Base-by-base conservation (phyloP, 2,797 vertebrate species). In the Centropyge bicolor region DNA sequence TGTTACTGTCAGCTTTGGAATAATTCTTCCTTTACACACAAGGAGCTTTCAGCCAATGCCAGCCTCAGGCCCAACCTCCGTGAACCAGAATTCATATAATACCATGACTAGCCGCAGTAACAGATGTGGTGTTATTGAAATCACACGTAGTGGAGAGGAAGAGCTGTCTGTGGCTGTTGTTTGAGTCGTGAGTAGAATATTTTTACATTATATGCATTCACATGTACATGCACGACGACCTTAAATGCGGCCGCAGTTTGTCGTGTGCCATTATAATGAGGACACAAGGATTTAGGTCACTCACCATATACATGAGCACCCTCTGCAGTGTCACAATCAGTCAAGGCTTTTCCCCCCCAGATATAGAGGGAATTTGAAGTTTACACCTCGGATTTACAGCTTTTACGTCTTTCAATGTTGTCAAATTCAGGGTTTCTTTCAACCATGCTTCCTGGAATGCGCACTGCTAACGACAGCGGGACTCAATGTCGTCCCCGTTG, bases 31-130 rank as follows among this genome's bases (percentile, higher is more conserved):
- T 87, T 87, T 83, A 88, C 88, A 86, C 82, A 90, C 87, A 22
- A 89, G 76, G 67, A 86, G 83, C 86, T 88, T 90, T 93, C 70
- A 87, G 89, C 70, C 84, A 75, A 89, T 87, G 86, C 88, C 90
- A 91, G 84, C 67, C 67, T 89, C 56, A 52, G 41, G 57, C 70
- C 71, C 74, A 68, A 72, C 78, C 48, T 83, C 82, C 63, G 51
- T 57, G 79, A 86, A 83, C 72, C 51, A 81, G 86, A 78, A 83
- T 84, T 89, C 49, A 84, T 86, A 81, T 75, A 90, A 88, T 86
- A 81, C 80, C 77, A 61, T 9, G 59, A 70, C 73, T 52, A 57
- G 82, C 84, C 83, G 68, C 80, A 83, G 83, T 63, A 86, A 86
- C 84, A 87, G 81, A 93, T 91, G 89, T 85, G 82, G 57, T 65